A percentile compares a stretch with the other conserved stretches of the same genome.
These are phyloP conservation scores for Parotocinclus haroldoi DNA, from an alignment of 2,797 vertebrate genomes.

Conservation along the genomic window DNA sequence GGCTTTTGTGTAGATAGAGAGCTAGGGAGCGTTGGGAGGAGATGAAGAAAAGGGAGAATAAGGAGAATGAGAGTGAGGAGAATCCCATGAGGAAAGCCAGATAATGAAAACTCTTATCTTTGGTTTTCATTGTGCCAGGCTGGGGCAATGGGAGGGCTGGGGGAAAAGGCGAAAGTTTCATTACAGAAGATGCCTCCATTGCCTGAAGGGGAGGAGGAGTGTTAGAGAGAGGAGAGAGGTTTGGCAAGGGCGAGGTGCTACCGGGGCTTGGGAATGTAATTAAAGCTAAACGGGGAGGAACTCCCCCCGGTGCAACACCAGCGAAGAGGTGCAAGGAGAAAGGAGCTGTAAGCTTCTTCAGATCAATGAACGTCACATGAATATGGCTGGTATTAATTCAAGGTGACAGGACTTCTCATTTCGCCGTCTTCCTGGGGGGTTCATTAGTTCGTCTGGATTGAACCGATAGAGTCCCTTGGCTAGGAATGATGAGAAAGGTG, in stretches of 20 bases:
- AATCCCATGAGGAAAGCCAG: constrained; percentile 46
- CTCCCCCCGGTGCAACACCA: constrained; percentile 21
- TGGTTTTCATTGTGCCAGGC: constrained; percentile 55
- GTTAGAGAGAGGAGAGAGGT: constrained; percentile 6
- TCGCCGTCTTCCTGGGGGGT: too few species aligned
- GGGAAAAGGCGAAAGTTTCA: constrained; percentile 41
- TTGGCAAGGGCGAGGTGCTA: constrained; percentile 40
- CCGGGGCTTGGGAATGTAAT: constrained; percentile 41
- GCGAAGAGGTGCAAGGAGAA: constrained; percentile 20
- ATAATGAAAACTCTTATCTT: constrained; percentile 61
- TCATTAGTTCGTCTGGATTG: not conserved
- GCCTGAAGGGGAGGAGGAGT: constrained; percentile 31
- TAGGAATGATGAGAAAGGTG: not conserved
- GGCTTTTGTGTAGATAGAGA: constrained; percentile 62
- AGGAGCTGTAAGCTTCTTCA: constrained; percentile 26
- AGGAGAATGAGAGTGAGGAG: constrained; percentile 33
- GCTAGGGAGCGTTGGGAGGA: constrained; percentile 41
- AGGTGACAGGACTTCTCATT: not conserved
- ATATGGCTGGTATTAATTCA: not conserved
- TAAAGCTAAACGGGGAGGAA: constrained; percentile 40
- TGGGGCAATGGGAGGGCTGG: constrained; percentile 50
- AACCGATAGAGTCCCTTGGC: too few species aligned
- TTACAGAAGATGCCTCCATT: constrained; percentile 37
- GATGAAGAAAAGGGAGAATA: constrained; percentile 25
- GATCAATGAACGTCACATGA: constrained; percentile 9